These are phyloP conservation scores for Aculops lycopersici DNA, from an alignment of 1,140 invertebrate genomes.

Conservation along the genomic window DNA sequence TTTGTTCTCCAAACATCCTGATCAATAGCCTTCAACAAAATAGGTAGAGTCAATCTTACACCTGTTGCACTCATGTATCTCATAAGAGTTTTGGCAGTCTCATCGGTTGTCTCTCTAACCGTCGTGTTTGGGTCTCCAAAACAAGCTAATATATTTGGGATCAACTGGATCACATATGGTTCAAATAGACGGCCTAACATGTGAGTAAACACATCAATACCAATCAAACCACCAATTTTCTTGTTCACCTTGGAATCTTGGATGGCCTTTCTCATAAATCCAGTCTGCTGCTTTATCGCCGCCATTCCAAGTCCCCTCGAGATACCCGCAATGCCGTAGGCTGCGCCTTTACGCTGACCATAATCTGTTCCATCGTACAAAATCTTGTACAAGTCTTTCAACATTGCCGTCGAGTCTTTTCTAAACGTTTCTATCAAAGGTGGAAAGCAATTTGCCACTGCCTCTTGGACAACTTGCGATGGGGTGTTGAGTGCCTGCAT, in stretches of 20 bases:
- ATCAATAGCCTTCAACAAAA: conserved; percentile 61
- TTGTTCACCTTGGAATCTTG: conserved; percentile 84
- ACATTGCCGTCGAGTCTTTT: conserved; percentile 49
- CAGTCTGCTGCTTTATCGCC: conserved; percentile 52
- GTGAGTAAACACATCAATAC: conserved; percentile 81
- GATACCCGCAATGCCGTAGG: conserved; percentile 22
- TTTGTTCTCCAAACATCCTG: conserved; percentile 98
- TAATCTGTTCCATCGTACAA: conserved; percentile 75
- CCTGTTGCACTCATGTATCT: conserved; percentile 77
- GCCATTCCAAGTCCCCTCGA: conserved; percentile 87
- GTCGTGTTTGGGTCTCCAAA: conserved; percentile 70
- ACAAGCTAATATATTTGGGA: conserved; percentile 71
- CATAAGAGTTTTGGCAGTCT: conserved; percentile 82
- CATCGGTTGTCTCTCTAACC: conserved; percentile 44
- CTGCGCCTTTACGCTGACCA: conserved; percentile 47
- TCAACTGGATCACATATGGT: conserved; percentile 84
- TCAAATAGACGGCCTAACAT: conserved; percentile 85
- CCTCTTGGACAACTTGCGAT: conserved; percentile 89
- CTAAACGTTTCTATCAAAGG: conserved; percentile 65
- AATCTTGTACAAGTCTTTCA: conserved; percentile 54
- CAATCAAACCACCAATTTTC: conserved; percentile 76
- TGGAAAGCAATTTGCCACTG: conserved; percentile 78
- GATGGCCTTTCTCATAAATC: conserved; percentile 80
- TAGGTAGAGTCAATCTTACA: conserved; percentile 68
- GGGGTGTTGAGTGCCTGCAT: conserved; percentile 72